phyloP scores from a whole-genome alignment of 2,113 vertebrate genomes.

The Erythrolamprus reginae region DNA sequence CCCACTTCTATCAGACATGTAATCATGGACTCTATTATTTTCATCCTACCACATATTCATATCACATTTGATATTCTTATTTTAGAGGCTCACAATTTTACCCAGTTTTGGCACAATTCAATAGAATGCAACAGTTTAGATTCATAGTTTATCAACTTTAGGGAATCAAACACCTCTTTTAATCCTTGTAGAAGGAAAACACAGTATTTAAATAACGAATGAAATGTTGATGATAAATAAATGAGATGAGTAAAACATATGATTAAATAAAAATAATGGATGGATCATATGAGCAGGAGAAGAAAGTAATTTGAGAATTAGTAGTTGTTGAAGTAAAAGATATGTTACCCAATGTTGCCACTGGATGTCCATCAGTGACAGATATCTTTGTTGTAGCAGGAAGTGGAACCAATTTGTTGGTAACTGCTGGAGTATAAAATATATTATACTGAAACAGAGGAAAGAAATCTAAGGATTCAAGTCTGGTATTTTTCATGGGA shows the following conservation, averaged over 20 bases:
- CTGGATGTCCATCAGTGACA: slow-evolving; percentile 13
- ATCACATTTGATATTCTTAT: background rate
- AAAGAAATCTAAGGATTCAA: background rate
- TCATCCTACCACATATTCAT: background rate
- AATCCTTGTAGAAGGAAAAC: background rate
- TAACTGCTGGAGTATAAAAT: slow-evolving; percentile 22
- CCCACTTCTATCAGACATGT: background rate
- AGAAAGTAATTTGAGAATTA: background rate
- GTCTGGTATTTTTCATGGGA: background rate
- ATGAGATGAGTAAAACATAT: background rate
- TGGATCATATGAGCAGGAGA: background rate
- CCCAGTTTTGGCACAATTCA: background rate
- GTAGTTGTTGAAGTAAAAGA: background rate
- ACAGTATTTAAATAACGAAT: background rate
- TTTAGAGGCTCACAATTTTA: background rate
- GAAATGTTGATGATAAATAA: background rate
- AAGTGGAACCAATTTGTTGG: slow-evolving; percentile 7
- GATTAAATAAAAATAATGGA: background rate
- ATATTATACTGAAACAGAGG: background rate
- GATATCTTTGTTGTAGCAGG: slow-evolving; percentile 42
- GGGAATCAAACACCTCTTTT: background rate
- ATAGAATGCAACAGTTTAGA: background rate
- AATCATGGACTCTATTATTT: background rate
- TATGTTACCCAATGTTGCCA: slow-evolving; percentile 51
- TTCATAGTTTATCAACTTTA: background rate